Evolutionary conservation across 2,113 vertebrate species (phyloP), one percentile per base, ranked within the genome.

Genomic region (Varanus salvator): DNA sequence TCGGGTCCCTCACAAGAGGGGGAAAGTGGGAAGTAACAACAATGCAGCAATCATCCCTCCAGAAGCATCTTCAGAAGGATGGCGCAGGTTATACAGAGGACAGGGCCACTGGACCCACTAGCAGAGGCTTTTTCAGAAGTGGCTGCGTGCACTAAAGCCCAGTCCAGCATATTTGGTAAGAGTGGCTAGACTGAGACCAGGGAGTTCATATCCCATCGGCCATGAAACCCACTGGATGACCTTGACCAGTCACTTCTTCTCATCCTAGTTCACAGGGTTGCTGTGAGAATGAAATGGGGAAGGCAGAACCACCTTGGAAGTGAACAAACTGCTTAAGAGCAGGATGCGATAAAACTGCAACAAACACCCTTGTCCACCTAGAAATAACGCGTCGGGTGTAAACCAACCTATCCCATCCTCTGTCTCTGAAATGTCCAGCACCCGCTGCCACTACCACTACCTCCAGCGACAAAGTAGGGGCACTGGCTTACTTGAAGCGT

Each of bases 401-500:
- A 76, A 31, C n/a, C 29, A 66, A 66, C 11, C 4, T 27, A 34
- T 7, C 9, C 1, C 5, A 17, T 0, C 8, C 50, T 34, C 52
- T 3, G 66, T 77, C 27, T 60, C 52, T 57, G 57, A 23, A 8
- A 85, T 0, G 11, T 27, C 44, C 15, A 21, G 38, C 15, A 21
- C 80, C 89, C 0, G 0, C 48, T 25, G 27, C 34, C 80, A 14
- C 27, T 17, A 3, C 86, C 57, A 5, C 44, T 4, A 17, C 25
- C 60, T 1, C 54, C 84, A 3, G 34, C 44, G 44, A 82, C n/a
- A 7, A 23, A 81, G 23, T 17, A 5, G 8, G n/a, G 72, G 71
- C n/a, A 12, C 17, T 15, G 8, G 64, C 97, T 97, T 92, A 99
- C 99, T 98, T 98, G 94, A 99, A 99, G 68, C 99, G 97, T 52